These are phyloP conservation scores for Palythoa grandiflora DNA, from an alignment of 92 coral and sea anemone species.

Conservation along the genomic window DNA sequence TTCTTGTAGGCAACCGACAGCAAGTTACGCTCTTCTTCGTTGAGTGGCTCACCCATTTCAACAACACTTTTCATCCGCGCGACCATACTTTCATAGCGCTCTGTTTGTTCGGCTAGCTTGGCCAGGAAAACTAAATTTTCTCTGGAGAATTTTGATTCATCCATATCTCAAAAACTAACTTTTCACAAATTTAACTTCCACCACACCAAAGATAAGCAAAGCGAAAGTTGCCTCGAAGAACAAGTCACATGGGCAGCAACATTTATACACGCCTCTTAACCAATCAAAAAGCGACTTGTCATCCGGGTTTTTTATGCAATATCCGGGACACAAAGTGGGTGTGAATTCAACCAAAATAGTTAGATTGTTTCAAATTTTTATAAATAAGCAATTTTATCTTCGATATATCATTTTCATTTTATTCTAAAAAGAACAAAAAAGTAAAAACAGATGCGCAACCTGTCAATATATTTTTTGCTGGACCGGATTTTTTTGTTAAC, in stretches of 20 bases:
- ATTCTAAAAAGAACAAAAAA: too few species aligned
- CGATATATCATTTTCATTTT: neutral
- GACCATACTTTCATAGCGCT: slow-evolving; percentile 98
- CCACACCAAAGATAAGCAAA: slow-evolving; percentile 36
- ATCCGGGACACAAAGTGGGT: slow-evolving; percentile 42
- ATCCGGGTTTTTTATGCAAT: slow-evolving; percentile 55
- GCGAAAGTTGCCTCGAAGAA: slow-evolving; percentile 41
- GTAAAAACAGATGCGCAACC: too few species aligned
- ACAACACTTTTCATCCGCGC: slow-evolving; percentile 79
- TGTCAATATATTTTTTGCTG: too few species aligned
- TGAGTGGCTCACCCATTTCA: slow-evolving; percentile 66
- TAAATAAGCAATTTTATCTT: slow-evolving; percentile 4
- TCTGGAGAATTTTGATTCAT: slow-evolving; percentile 48
- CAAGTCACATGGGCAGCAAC: slow-evolving; percentile 33
- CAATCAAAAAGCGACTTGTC: slow-evolving; percentile 56
- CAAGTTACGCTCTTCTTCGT: slow-evolving; percentile 92
- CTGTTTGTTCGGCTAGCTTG: slow-evolving; percentile 95
- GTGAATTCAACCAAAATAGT: slow-evolving; percentile 41
- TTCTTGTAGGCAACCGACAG: slow-evolving; percentile 99
- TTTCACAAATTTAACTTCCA: neutral
- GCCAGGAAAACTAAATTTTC: slow-evolving; percentile 70
- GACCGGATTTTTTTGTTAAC: too few species aligned
- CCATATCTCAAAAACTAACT: slow-evolving; percentile 32
- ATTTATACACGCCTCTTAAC: slow-evolving; percentile 20
- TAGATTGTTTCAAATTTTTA: neutral